Conservation (phyloP, 2,797 vertebrate genomes). For the Echeneis naucrates region DNA sequence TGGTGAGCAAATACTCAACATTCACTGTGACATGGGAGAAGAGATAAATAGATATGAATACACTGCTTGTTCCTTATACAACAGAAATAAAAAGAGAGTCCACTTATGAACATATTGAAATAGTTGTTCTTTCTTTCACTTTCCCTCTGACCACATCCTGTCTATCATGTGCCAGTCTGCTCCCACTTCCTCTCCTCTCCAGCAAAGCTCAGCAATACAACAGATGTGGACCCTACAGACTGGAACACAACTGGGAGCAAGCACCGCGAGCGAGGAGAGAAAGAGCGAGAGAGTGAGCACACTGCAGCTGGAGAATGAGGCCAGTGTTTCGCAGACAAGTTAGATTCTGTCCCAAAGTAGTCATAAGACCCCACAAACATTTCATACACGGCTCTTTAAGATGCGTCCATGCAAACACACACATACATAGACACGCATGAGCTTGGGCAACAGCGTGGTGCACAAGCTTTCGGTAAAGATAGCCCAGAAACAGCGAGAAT, state of each 20-base stretch:
- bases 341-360: slow-evolving; percentile 76
- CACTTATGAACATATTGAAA: slow-evolving; percentile 51
- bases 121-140: slow-evolving; percentile 67
- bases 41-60: not conserved
- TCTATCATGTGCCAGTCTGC: slow-evolving; percentile 83
- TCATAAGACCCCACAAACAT: slow-evolving; percentile 79
- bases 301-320: slow-evolving; percentile 75
- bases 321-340: slow-evolving; percentile 78
- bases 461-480: slow-evolving; percentile 20
- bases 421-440: slow-evolving; percentile 27
- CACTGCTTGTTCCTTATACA: not conserved
- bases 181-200: slow-evolving; percentile 85
- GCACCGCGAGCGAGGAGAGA: slow-evolving; percentile 28
- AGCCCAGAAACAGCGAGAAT: slow-evolving; percentile 9
- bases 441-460: slow-evolving; percentile 25
- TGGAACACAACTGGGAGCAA: slow-evolving; percentile 54
- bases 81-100: slow-evolving; percentile 36
- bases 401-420: slow-evolving; percentile 52
- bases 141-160: slow-evolving; percentile 80
- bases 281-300: slow-evolving; percentile 28
- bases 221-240: slow-evolving; percentile 66
- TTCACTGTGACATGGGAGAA: not conserved
- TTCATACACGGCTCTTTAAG: slow-evolving; percentile 74
- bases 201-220: slow-evolving; percentile 72
- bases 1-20: not conserved